Evolutionary conservation across 2,797 vertebrate genomes (phyloP).

Genomic region (Galaxias olidus): DNA sequence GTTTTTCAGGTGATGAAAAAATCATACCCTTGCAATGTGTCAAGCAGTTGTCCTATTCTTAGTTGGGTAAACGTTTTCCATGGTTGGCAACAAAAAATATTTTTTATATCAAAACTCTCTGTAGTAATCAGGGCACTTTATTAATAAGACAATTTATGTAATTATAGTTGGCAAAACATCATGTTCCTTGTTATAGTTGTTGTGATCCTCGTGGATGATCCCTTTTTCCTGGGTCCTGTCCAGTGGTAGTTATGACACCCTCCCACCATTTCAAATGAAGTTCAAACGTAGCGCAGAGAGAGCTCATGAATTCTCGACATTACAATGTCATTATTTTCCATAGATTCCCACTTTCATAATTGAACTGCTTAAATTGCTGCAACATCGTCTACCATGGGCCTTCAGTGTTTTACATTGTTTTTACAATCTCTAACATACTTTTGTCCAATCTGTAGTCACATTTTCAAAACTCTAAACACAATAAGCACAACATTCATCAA

Average conservation of each 20-base stretch:
- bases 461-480: no score
- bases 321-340: no score
- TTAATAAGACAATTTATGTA: not conserved
- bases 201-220: conserved; percentile 12
- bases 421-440: no score
- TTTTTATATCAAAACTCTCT: not conserved
- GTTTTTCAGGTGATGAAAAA: conserved; percentile 7
- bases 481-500: no score
- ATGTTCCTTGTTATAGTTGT: conserved; percentile 12
- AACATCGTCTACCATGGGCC: no score
- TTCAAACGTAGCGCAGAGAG: not conserved
- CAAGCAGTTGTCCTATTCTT: no score
- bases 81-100: not conserved
- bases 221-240: conserved; percentile 12
- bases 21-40: no score
- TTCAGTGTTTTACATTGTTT: no score
- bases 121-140: not conserved
- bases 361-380: no score
- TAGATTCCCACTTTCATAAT: no score
- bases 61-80: no score
- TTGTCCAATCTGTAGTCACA: no score
- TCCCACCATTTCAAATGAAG: not conserved
- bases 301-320: not conserved
- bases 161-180: conserved; percentile 6
- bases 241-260: not conserved